A percentile compares a stretch with the other conserved stretches of the same genome.
phyloP scores from a whole-genome alignment of 2,888 invertebrate genomes.

The Teleiodes luculella region DNA sequence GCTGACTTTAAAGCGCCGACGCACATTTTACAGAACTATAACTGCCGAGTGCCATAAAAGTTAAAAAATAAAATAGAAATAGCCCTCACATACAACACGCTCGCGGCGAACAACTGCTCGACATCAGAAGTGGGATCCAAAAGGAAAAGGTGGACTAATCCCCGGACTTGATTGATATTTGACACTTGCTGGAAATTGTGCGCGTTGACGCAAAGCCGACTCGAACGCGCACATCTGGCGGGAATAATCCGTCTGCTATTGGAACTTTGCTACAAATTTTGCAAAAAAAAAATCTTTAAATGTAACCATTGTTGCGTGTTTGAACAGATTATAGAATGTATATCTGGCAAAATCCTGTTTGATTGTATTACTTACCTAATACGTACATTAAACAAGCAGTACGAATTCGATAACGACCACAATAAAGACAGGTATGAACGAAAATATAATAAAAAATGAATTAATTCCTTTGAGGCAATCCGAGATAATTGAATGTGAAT shows the following conservation, averaged over 20 bases:
- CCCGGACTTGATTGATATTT: not conserved
- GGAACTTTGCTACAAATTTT: not conserved
- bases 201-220: constrained; percentile 1
- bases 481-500: too few relatives aligned
- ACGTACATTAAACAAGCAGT: too few relatives aligned
- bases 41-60: not conserved
- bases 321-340: too few relatives aligned
- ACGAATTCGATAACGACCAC: too few relatives aligned
- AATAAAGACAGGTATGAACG: too few relatives aligned
- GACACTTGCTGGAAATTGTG: not conserved
- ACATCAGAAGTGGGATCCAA: not conserved
- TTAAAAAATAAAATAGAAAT: not conserved
- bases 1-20: not conserved
- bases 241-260: not conserved
- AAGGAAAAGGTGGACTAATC: not conserved
- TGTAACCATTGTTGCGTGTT: too few relatives aligned
- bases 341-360: too few relatives aligned
- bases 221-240: not conserved
- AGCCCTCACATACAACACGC: not conserved
- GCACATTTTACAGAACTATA: not conserved
- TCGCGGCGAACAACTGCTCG: not conserved
- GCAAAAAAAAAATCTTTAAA: too few relatives aligned
- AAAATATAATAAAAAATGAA: too few relatives aligned
- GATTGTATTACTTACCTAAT: too few relatives aligned
- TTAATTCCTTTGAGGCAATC: too few relatives aligned